These are phyloP conservation scores for Onthophagus sagittarius DNA, from an alignment of 2,888 invertebrate species.

Conservation along the genomic window DNA sequence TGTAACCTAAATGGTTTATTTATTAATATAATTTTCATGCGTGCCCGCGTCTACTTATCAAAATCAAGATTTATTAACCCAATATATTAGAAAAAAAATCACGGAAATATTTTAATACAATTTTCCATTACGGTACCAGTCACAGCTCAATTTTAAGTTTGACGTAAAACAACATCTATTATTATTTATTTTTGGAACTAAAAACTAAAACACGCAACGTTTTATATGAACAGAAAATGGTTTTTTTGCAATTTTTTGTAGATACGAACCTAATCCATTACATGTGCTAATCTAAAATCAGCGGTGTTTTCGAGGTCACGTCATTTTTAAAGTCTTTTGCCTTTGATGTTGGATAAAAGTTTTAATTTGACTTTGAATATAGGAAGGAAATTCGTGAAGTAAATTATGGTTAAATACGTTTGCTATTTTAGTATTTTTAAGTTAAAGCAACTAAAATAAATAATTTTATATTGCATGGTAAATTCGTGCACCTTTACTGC, in stretches of 20 bases:
- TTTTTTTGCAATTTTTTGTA: not conserved
- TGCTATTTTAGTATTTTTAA: too few relatives aligned
- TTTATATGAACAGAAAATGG: not conserved
- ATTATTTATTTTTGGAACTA: not conserved
- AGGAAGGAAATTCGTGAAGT: not conserved
- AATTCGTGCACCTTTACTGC: too few relatives aligned
- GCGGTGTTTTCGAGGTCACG: not conserved
- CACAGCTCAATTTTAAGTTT: not conserved
- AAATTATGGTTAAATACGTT: not conserved
- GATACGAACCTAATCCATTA: not conserved
- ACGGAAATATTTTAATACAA: not conserved
- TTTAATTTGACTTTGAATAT: not conserved
- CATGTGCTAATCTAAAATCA: not conserved
- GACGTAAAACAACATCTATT: not conserved
- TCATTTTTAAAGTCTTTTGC: not conserved
- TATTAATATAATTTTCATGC: not conserved
- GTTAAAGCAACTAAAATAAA: too few relatives aligned
- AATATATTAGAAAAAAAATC: too few relatives aligned
- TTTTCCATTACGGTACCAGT: not conserved
- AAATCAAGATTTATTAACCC: not conserved
- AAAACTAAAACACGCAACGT: not conserved
- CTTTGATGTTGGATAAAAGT: not conserved
- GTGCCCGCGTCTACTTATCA: not conserved
- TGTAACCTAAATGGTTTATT: not conserved
- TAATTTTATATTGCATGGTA: too few relatives aligned